A percentile compares a stretch with the other conserved stretches of the same genome.
phyloP scores from a whole-genome alignment of 2,797 vertebrate species.

The Selene dorsalis region DNA sequence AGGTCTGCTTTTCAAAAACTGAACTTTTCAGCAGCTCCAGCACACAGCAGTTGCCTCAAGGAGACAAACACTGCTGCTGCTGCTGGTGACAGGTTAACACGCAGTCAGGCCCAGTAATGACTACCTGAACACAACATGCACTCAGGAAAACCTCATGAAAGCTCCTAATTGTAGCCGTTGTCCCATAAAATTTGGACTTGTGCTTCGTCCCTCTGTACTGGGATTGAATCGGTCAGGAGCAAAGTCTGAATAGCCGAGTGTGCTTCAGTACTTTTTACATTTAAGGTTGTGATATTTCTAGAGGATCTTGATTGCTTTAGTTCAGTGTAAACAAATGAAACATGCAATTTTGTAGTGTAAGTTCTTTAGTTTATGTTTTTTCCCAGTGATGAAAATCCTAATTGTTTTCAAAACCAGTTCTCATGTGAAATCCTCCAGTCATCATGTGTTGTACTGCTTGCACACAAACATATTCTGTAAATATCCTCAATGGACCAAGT shows the following conservation, averaged over 20 bases:
- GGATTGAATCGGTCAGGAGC: constrained; percentile 26
- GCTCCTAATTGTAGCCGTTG: constrained; percentile 69
- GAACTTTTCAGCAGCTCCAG: constrained; percentile 40
- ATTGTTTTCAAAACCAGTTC: background rate
- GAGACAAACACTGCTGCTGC: constrained; percentile 31
- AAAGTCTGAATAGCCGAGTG: constrained; percentile 3
- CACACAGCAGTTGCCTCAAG: constrained; percentile 39
- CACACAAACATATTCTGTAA: no score
- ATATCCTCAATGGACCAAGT: background rate
- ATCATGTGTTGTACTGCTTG: background rate
- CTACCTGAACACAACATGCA: constrained; percentile 58
- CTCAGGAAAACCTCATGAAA: constrained; percentile 43
- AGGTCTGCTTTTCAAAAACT: constrained; percentile 45
- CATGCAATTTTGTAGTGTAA: background rate
- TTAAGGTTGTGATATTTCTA: background rate
- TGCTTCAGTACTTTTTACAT: background rate
- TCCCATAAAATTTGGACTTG: constrained; percentile 53
- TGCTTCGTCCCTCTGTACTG: constrained; percentile 9
- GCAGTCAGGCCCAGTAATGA: constrained; percentile 62
- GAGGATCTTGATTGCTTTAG: background rate
- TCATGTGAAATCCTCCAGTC: background rate
- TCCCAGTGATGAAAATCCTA: background rate
- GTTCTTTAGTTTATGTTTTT: background rate
- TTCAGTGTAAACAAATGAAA: background rate
- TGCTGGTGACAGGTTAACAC: constrained; percentile 60